Evolutionary conservation across 1,140 invertebrate species (phyloP).

Genomic region (Pseudomyrmex pallidus): DNA sequence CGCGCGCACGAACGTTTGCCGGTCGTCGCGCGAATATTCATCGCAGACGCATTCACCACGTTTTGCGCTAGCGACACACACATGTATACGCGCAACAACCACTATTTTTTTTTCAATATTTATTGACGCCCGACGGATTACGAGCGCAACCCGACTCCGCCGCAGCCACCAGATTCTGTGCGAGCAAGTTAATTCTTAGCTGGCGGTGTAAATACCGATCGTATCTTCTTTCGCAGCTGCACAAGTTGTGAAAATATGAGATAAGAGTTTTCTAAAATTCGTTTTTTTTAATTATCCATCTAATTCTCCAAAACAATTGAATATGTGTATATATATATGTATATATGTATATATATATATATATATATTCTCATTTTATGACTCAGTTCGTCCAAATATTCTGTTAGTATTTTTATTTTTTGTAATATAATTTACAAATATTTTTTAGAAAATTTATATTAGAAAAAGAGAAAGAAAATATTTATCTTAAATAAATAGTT

Average conservation of each 20-base stretch:
- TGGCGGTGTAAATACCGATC: conserved; percentile 39
- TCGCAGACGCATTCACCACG: conserved; percentile 42
- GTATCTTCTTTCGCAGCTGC: conserved; percentile 30
- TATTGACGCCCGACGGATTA: conserved; percentile 54
- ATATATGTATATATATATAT: too few species aligned
- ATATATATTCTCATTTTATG: too few species aligned
- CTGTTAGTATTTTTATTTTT: neutral
- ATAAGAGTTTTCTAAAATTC: neutral
- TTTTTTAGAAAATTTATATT: too few species aligned
- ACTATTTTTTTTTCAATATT: conserved; percentile 51
- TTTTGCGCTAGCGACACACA: too few species aligned
- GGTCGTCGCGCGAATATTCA: conserved; percentile 51
- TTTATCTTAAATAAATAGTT: conserved; percentile 30
- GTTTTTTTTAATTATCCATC: conserved; percentile 18
- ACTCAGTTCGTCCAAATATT: neutral
- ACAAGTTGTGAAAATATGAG: conserved; percentile 43
- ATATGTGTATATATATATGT: neutral
- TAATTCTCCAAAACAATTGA: neutral
- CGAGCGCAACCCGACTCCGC: conserved; percentile 27
- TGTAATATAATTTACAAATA: too few species aligned
- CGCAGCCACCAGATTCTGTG: conserved; percentile 36
- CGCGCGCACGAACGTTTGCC: neutral
- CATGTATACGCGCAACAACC: conserved; percentile 16
- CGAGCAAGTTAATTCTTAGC: conserved; percentile 54
- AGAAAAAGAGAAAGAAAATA: too few species aligned